Evolutionary conservation across 2,797 vertebrate species (phyloP).

Genomic region (Pangasius larnaudii): DNA sequence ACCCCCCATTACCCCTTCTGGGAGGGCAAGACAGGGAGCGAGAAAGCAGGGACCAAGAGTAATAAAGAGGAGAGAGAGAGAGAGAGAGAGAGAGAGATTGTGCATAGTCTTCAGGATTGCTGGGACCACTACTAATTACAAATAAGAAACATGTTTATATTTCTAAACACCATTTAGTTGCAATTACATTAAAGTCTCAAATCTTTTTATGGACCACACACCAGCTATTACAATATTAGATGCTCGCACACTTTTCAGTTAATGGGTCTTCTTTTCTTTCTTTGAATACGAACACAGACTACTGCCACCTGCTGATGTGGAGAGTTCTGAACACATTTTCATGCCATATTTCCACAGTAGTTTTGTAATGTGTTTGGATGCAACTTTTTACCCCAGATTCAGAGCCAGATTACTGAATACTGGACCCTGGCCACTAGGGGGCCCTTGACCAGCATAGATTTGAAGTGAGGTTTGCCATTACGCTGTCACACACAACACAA

Average conservation of each 20-base stretch:
- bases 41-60: slow-evolving; percentile 45
- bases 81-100: not conserved
- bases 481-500: not conserved
- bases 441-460: not conserved
- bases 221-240: not conserved
- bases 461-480: not conserved
- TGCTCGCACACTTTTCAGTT: not conserved
- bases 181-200: not conserved
- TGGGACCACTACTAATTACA: not conserved
- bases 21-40: slow-evolving; percentile 47
- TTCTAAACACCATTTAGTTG: not conserved
- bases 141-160: not conserved
- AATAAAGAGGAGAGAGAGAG: slow-evolving; percentile 58
- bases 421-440: not conserved
- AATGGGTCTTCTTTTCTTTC: not conserved
- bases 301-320: not conserved
- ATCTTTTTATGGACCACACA: not conserved
- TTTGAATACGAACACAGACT: not conserved
- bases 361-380: not conserved
- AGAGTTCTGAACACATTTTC: not conserved
- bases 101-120: not conserved
- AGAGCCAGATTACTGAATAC: not conserved
- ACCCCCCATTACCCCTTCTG: slow-evolving; percentile 71
- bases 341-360: not conserved
- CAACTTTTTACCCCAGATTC: not conserved